A percentile compares a stretch with the other conserved stretches of the same genome.
phyloP scores from a whole-genome alignment of 2,113 vertebrate genomes.

The Hyperopisus bebe region DNA sequence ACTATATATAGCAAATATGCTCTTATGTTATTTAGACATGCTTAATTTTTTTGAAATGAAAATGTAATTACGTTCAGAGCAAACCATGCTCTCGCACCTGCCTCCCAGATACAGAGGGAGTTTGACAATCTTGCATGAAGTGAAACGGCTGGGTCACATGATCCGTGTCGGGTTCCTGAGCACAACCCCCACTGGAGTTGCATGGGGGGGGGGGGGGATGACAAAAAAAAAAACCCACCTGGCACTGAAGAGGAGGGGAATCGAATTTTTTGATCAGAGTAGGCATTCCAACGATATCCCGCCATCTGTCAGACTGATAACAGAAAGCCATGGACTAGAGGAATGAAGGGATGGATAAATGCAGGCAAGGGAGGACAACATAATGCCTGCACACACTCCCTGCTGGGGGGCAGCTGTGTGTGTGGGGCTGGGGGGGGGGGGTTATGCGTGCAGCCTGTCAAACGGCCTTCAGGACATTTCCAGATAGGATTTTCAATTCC shows the following conservation, averaged over 20 bases:
- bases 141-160: neutral
- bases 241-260: neutral
- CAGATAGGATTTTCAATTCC: conserved; percentile 8
- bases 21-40: neutral
- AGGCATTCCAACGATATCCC: conserved; percentile 63
- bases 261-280: conserved; percentile 55
- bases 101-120: neutral
- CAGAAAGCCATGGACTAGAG: conserved; percentile 63
- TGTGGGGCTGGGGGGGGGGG: neutral
- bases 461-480: neutral
- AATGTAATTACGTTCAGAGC: neutral
- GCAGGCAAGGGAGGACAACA: conserved; percentile 21
- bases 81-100: neutral
- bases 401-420: neutral
- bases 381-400: neutral
- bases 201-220: neutral
- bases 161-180: neutral
- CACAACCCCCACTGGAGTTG: neutral
- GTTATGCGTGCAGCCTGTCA: neutral
- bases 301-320: conserved; percentile 64
- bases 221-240: neutral
- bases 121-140: neutral
- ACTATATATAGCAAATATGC: neutral
- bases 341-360: conserved; percentile 64
- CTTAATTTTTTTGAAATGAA: neutral